Evolutionary conservation across 2,113 vertebrate species (phyloP), one percentile per base, ranked within the genome.

Genomic region (Podarcis raffonei): DNA sequence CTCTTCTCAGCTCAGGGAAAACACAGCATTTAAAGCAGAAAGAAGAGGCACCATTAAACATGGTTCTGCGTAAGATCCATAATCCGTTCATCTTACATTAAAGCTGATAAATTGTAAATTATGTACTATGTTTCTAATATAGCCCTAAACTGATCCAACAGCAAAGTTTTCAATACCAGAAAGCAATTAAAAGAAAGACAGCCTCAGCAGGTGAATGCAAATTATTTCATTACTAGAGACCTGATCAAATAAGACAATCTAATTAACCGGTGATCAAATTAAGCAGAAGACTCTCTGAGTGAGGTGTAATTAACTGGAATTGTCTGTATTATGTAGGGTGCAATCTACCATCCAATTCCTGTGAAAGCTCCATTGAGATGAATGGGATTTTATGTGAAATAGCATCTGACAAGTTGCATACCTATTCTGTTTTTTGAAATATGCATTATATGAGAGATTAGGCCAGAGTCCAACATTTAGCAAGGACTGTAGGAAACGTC

Each of bases 221-320:
- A 95, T 94, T 53, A 94, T 92, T 88, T 95, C 82, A 86, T 96
- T 97, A 95, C 92, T 92, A 88, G 89, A 95, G 89, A 96, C 93
- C 86, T 90, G 91, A 96, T 95, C 83, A 95, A 96, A 95, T 94
- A 93, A 96, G 96, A 94, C 87, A 89, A 96, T 96, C 94, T 95
- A 96, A 97, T 97, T 97, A 97, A 93, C 89, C 80, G 85, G 82
- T 95, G 92, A 95, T 96, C 94, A 94, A 92, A 95, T 96, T 96
- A 96, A 95, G 90, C 86, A 95, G 92, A 95, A 94, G 91, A 93
- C 92, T 95, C 93, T 93, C 65, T 93, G 91, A 94, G 92, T 95
- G 94, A 95, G 95, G 92, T 89, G 90, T 96, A 94, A 96, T 96
- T 95, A 96, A 90, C 91, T 93, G 89, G 86, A 94, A 94, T 89